phyloP scores from a whole-genome alignment of 2,113 vertebrate genomes.

The Pollimyrus isidori region DNA sequence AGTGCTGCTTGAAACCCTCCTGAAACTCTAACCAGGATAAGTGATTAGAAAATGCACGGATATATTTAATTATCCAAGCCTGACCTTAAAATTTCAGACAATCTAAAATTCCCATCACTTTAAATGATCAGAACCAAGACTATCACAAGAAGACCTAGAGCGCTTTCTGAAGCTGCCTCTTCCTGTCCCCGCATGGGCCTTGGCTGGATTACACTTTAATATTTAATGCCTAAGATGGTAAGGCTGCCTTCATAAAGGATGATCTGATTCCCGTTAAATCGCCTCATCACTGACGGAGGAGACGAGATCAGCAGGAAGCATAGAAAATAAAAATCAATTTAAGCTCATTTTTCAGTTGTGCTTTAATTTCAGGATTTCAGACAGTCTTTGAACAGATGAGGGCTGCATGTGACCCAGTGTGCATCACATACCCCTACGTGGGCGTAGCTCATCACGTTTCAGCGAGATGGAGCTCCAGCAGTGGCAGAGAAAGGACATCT shows the following conservation, averaged over 20 bases:
- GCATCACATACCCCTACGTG: background rate
- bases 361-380: background rate
- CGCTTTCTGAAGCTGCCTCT: background rate
- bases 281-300: background rate
- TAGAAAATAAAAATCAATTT: conserved; percentile 10
- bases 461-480: background rate
- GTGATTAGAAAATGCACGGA: background rate
- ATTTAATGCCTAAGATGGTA: conserved; percentile 13
- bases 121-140: background rate
- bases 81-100: background rate
- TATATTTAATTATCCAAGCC: background rate
- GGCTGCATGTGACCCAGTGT: background rate
- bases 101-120: background rate
- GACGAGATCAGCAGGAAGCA: background rate
- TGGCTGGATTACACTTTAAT: conserved; percentile 15
- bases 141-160: background rate
- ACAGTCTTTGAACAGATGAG: background rate
- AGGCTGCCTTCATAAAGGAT: background rate
- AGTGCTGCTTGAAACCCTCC: background rate
- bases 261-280: background rate
- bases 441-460: background rate
- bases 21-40: background rate
- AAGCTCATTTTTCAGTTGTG: conserved; percentile 11
- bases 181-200: background rate
- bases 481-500: background rate